phyloP scores from a whole-genome alignment of 2,113 vertebrate genomes.

The Osmerus mordax region DNA sequence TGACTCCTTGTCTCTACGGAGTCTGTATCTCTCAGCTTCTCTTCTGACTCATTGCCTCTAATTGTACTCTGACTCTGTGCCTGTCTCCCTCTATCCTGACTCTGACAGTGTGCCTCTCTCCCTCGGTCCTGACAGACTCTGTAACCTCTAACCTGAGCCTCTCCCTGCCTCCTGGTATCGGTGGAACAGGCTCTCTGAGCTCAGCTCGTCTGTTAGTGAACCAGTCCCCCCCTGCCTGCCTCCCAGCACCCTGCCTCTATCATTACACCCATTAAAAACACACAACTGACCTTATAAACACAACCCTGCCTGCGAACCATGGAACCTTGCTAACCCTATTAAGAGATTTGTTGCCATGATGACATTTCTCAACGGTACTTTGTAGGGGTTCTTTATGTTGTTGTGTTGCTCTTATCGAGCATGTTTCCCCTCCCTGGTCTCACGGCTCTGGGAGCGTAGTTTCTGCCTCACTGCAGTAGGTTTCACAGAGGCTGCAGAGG shows the following conservation, averaged over 20 bases:
- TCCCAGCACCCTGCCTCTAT: conserved; percentile 42
- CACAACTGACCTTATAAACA: conserved; percentile 61
- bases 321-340: conserved; percentile 24
- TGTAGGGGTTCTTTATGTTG: conserved; percentile 27
- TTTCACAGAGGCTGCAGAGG: neutral
- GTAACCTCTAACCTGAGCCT: no score
- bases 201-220: conserved; percentile 45
- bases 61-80: no score
- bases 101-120: no score
- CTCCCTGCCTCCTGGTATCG: no score
- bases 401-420: conserved; percentile 12
- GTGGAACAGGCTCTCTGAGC: conserved; percentile 2
- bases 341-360: conserved; percentile 16
- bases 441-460: conserved; percentile 10
- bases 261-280: conserved; percentile 50
- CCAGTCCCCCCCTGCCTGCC: conserved; percentile 25
- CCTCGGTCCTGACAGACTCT: no score
- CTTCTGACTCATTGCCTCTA: no score
- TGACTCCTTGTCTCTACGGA: no score
- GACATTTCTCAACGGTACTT: conserved; percentile 29
- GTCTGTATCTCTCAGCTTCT: no score
- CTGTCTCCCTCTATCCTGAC: no score
- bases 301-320: conserved; percentile 38
- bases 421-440: conserved; percentile 35
- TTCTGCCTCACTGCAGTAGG: conserved; percentile 33